These are phyloP conservation scores for Passer montanus DNA, from an alignment of 2,113 vertebrate genomes.

Conservation along the genomic window DNA sequence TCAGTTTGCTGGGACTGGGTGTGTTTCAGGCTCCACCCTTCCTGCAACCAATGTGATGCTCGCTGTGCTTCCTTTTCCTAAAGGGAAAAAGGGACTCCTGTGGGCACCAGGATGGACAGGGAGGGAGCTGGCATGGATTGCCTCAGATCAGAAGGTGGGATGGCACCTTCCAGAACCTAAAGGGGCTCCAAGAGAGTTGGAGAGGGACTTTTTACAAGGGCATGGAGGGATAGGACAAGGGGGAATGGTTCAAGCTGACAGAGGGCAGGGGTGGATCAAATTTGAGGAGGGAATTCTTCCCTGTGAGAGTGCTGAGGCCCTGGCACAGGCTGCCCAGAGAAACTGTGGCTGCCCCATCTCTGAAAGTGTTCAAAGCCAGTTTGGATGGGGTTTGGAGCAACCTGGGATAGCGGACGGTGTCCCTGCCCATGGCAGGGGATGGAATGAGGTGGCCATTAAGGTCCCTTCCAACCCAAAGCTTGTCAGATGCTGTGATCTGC, in stretches of 20 bases:
- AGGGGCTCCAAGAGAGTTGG: neutral
- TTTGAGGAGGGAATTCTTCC: neutral
- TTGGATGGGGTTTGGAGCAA: neutral
- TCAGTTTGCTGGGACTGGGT: neutral
- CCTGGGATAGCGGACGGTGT: rapidly evolving
- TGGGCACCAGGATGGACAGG: neutral
- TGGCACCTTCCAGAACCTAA: neutral
- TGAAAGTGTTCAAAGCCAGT: neutral
- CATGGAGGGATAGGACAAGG: neutral
- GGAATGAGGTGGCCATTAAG: too few relatives aligned
- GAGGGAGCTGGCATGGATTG: neutral
- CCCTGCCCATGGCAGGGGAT: neutral
- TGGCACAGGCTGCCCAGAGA: neutral
- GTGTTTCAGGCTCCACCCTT: neutral
- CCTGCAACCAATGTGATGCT: neutral
- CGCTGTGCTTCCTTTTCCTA: neutral
- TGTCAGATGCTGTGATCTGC: neutral
- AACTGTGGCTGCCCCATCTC: neutral
- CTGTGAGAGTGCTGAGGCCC: neutral
- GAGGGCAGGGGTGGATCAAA: neutral
- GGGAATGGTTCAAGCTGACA: neutral
- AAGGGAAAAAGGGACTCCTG: neutral
- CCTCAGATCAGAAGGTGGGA: neutral
- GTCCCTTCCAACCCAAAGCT: neutral
- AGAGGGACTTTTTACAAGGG: neutral